Conservation (phyloP, 92 coral and sea anemone genomes). For the Bergia puertoricense region DNA sequence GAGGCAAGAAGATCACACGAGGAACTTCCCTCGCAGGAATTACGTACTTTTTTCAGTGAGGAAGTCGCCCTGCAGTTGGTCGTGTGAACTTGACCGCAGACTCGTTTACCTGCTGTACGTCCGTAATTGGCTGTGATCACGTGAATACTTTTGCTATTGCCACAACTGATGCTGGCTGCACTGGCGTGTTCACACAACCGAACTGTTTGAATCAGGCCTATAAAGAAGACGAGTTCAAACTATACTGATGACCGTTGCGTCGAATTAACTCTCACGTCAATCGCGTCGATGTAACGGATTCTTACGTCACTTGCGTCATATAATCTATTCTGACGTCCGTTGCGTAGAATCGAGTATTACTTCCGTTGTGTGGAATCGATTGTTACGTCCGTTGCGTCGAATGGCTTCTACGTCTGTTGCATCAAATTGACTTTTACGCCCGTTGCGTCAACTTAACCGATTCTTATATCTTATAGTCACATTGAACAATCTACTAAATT, state of each 20-base stretch:
- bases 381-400: too few relatives aligned
- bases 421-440: too few relatives aligned
- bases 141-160: neutral
- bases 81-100: neutral
- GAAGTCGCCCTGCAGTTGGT: constrained; percentile 13
- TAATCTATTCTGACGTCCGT: too few relatives aligned
- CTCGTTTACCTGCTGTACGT: neutral
- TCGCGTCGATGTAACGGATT: too few relatives aligned
- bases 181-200: neutral
- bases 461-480: neutral
- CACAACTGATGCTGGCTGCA: neutral
- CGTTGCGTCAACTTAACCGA: too few relatives aligned
- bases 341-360: too few relatives aligned
- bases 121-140: constrained; percentile 2
- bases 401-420: too few relatives aligned
- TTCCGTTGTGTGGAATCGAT: too few relatives aligned
- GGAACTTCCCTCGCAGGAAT: neutral
- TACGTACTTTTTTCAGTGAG: neutral
- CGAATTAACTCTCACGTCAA: neutral
- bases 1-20: constrained; percentile 4
- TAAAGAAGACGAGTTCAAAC: neutral
- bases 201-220: neutral
- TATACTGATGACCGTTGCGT: neutral
- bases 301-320: too few relatives aligned
- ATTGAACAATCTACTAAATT: neutral